phyloP scores from a whole-genome alignment of 2,113 vertebrate species.

The human region GRCh38 chr13:27347001-27347500 shows the following conservation, averaged over 20 bases:
- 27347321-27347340: not conserved
- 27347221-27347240: not conserved
- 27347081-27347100: rapidly evolving
- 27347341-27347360: not conserved
- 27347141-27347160: not conserved
- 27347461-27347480: not conserved
- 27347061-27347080: not conserved
- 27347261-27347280: not conserved
- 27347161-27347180: not conserved
- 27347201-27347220: rapidly evolving
- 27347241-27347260: not conserved
- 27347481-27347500: not conserved
- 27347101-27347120: rapidly evolving
- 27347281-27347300: not conserved
- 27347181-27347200: not conserved
- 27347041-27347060: no score
- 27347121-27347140: not conserved
- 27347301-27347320: not conserved
- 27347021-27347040: not conserved
- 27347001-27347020: not conserved
- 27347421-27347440: not conserved
- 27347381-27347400: not conserved
- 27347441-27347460: not conserved
- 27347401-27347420: not conserved
- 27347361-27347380: not conserved